phyloP scores from a whole-genome alignment of 2,888 invertebrate species.

The Sepioteuthis lessoniana region DNA sequence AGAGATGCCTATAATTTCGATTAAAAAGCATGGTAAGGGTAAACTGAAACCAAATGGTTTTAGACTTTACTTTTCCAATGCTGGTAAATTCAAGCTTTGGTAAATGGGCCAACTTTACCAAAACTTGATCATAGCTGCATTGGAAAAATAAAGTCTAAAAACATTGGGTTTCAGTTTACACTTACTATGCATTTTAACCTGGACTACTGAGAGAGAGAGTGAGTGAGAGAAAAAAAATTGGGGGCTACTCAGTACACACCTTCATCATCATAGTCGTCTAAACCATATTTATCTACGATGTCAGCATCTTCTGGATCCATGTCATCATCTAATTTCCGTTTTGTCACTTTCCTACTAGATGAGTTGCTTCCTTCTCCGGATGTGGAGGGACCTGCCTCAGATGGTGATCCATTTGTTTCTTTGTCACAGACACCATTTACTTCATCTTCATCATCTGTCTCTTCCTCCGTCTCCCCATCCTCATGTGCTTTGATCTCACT shows the following conservation, averaged over 20 bases:
- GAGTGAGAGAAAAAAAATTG: no score
- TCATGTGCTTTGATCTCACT: constrained; percentile 55
- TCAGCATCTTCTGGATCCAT: constrained; percentile 75
- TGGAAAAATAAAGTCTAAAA: no score
- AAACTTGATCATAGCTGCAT: no score
- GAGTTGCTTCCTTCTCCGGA: constrained; percentile 49
- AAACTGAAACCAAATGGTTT: no score
- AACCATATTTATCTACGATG: constrained; percentile 82
- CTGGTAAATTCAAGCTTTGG: no score
- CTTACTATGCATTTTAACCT: no score
- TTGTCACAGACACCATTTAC: constrained; percentile 71
- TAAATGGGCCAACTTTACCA: no score
- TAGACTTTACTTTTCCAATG: no score
- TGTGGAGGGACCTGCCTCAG: constrained; percentile 24
- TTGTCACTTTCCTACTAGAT: neutral
- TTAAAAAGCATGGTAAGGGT: no score
- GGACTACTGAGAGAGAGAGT: no score
- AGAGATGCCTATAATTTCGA: no score
- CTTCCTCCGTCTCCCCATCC: constrained; percentile 51
- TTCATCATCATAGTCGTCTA: constrained; percentile 76
- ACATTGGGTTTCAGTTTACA: no score
- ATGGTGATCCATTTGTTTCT: constrained; percentile 52
- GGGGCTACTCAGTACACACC: neutral
- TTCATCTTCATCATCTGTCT: constrained; percentile 47
- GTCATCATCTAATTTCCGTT: constrained; percentile 50